These are phyloP conservation scores for Caenorhabditis macrosperma DNA, from an alignment of 2,888 invertebrate genomes.

Conservation along the genomic window DNA sequence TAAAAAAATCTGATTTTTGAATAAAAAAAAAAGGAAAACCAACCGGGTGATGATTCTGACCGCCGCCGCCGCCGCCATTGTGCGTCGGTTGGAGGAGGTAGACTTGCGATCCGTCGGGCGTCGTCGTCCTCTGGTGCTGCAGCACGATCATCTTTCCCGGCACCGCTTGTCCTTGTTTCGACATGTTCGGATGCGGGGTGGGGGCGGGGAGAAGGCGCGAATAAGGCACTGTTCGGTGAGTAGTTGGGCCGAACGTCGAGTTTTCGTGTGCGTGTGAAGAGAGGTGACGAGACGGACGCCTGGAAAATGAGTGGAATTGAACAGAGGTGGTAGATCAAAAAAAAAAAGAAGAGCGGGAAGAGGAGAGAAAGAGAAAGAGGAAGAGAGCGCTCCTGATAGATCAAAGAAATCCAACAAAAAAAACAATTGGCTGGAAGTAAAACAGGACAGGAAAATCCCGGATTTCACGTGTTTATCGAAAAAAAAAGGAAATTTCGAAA, in stretches of 20 bases:
- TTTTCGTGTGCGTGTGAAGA: too few species aligned
- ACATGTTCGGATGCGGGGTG: conserved; percentile 24
- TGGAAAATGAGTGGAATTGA: not conserved
- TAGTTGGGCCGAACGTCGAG: too few species aligned
- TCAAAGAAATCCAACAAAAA: not conserved
- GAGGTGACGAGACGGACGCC: too few species aligned
- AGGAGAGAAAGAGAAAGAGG: conserved; percentile 18
- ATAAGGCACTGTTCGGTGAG: not conserved
- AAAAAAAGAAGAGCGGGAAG: not conserved
- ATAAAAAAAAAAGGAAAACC: not conserved
- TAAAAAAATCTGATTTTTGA: not conserved
- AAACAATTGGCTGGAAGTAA: too few species aligned
- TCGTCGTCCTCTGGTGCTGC: conserved; percentile 29
- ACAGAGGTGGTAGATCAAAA: too few species aligned
- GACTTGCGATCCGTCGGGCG: conserved; percentile 52
- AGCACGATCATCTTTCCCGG: conserved; percentile 13
- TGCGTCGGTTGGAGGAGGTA: conserved; percentile 61
- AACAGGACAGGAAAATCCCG: too few species aligned
- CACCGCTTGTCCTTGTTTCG: conserved; percentile 19
- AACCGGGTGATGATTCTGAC: conserved; percentile 15
- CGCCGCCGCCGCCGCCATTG: too few species aligned
- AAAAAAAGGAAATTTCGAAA: too few species aligned
- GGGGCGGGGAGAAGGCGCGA: not conserved
- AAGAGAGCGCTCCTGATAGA: conserved; percentile 30
- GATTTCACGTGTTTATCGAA: too few species aligned